Evolutionary conservation across 2,113 vertebrate species (phyloP), one percentile per base, ranked within the genome.

Genomic region (Rhynchomys soricoides): DNA sequence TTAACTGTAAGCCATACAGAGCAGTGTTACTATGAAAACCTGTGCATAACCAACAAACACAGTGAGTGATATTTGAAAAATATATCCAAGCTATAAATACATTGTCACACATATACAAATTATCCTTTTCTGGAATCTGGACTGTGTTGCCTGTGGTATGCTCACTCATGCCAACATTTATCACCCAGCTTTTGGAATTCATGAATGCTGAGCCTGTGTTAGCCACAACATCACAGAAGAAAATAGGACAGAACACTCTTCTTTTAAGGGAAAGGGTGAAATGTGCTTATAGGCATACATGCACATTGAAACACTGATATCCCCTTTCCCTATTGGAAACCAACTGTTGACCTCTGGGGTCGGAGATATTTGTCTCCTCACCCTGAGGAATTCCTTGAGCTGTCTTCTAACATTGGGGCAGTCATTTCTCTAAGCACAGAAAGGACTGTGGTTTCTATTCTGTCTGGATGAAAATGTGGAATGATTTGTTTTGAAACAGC

Each of bases 401-500:
- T 78, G 5, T 16, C 7, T 68, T 55, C 74, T 68, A 48, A 79
- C 48, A 12, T 11, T 43, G 17, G 15, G 22, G 24, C 48, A 21
- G 19, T 15, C 13, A 68, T 48, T 68, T 87, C 21, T 93, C 26
- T 50, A 6, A 21, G 24, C 70, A 45, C 22, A 81, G 21, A 31
- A 31, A 24, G 7, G 73, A 74, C n/a, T 13, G 40, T 59, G 0
- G 26, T 48, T 73, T 15, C 21, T 6, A 22, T 1, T 0, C 5
- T 73, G 26, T 86, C 59, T 62, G 48, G 40, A 86, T 37, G 29
- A 78, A 86, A 74, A 83, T 57, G n/a, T 70, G 21, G 21, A 66
- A 45, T 43, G 16, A 10, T 79, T 81, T 74, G 26, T n/a, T 96
- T 89, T 37, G 48, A 91, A 95, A 13, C 77, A 75, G 37, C 40